Percentiles rank a stretch among this genome's conserved stretches.
Evolutionary conservation across 23 tunicate genomes (phyloP).

Genomic region (Botrylloides violaceus): DNA sequence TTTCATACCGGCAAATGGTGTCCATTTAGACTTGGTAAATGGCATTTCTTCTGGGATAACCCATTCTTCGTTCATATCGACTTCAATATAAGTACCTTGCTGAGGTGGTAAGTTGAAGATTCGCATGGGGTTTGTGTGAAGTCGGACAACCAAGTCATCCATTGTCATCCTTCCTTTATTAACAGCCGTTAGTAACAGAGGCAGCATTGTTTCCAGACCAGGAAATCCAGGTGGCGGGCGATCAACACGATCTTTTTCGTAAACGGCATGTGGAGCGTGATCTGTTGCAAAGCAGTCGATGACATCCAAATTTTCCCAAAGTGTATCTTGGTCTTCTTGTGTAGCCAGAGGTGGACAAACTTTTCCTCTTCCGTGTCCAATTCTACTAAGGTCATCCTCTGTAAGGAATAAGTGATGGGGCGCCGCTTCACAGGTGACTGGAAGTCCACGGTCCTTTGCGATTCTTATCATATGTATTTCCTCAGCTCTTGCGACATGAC

Average conservation of each 20-base stretch:
- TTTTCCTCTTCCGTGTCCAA: slow-evolving; percentile 51
- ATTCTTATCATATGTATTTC: slow-evolving; percentile 62
- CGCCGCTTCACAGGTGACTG: slow-evolving; percentile 86
- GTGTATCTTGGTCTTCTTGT: slow-evolving; percentile 73
- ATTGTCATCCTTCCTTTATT: slow-evolving; percentile 68
- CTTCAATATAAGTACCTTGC: slow-evolving; percentile 86
- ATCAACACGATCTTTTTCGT: slow-evolving; percentile 42
- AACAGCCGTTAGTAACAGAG: slow-evolving; percentile 78
- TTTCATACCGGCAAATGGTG: slow-evolving; percentile 79
- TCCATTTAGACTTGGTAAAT: slow-evolving; percentile 81
- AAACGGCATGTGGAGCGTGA: slow-evolving; percentile 92
- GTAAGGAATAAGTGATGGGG: slow-evolving; percentile 90
- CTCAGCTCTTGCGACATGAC: slow-evolving; percentile 80
- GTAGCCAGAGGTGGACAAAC: slow-evolving; percentile 72
- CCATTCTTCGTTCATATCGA: slow-evolving; percentile 81
- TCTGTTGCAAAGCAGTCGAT: slow-evolving; percentile 94
- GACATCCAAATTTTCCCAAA: slow-evolving; percentile 89
- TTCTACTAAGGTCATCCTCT: slow-evolving; percentile 51
- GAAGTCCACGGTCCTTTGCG: slow-evolving; percentile 76
- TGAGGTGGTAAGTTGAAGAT: slow-evolving; percentile 66
- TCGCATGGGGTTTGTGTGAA: slow-evolving; percentile 79
- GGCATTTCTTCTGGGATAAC: slow-evolving; percentile 46
- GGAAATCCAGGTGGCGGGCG: slow-evolving; percentile 87
- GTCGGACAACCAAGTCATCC: slow-evolving; percentile 61
- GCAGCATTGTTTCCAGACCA: slow-evolving; percentile 90